Base-by-base conservation (phyloP, 2,113 vertebrate genomes). In the Sceloporus tristichus region DNA sequence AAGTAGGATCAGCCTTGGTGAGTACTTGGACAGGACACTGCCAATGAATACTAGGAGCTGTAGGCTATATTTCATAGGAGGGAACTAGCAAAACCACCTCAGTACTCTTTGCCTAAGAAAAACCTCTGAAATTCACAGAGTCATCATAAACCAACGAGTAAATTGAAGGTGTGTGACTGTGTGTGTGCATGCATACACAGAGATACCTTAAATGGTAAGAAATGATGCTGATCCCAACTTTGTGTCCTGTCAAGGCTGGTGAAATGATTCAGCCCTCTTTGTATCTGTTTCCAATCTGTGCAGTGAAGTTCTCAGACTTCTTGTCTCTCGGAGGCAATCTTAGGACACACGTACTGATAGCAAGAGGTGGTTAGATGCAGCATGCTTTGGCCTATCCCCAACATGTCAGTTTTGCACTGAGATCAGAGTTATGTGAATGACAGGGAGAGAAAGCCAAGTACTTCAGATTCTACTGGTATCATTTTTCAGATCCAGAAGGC, bases 331-430 rank as follows among this genome's bases (percentile, higher is more conserved):
- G 19, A 34, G 16, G 34, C 42, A 34, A 77, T 85, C 34, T 42
- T 38, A 48, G 74, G 38, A 79, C 40, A 54, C 4, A 40, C 8
- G 5, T 2, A 7, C 21, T 18, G 21, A 38, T 38, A 40, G 23
- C 2, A 25, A 54, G 6, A 70, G 65, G 3, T 5, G 29, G 3
- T 40, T 80, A n/a, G n/a, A 21, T 19, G n/a, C 23, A 86, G 53
- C 27, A 18, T 27, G 11, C 23, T 87, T 71, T 25, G 1, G 56
- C n/a, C 27, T 68, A 29, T 73, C 0, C 0, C 9, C 68, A 34
- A 68, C 0, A 0, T 65, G 1, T 0, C 25, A 42, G 21, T 59
- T 88, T 84, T 84, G 25, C 48, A 21, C 16, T 48, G 78, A 79
- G 48, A 5, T 54, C 65, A 27, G 14, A 34, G 70, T 34, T 79